Conservation (phyloP, 1,140 invertebrate species). For the Leptinotarsa texana region DNA sequence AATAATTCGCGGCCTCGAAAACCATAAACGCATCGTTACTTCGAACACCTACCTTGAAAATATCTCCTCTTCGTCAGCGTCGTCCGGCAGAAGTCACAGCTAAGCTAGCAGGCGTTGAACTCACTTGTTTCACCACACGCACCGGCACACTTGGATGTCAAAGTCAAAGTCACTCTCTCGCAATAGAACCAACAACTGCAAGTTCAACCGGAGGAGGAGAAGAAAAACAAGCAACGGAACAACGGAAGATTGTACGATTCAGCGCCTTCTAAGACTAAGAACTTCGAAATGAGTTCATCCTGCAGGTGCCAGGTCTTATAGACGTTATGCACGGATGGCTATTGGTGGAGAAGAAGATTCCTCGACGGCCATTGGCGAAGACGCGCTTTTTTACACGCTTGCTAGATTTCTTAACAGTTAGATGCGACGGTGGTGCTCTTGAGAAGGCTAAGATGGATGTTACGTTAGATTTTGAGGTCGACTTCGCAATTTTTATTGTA, state of each 20-base stretch:
- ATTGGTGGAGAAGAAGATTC: constrained; percentile 46
- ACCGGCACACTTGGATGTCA: constrained; percentile 30
- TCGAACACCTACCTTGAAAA: no score
- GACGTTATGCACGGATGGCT: constrained; percentile 41
- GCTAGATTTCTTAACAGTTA: constrained; percentile 44
- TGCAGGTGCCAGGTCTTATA: constrained; percentile 51
- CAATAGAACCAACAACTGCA: constrained; percentile 4
- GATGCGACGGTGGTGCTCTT: constrained; percentile 14
- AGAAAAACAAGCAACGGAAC: neutral
- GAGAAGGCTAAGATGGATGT: constrained; percentile 4
- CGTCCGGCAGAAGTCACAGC: neutral
- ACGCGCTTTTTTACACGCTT: constrained; percentile 39
- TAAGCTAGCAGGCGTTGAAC: constrained; percentile 35
- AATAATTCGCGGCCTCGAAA: no score
- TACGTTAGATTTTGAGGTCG: neutral
- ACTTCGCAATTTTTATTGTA: neutral
- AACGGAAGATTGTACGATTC: neutral
- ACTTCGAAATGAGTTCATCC: constrained; percentile 44
- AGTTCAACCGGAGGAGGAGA: constrained; percentile 12
- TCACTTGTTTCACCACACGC: constrained; percentile 35
- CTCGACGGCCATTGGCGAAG: constrained; percentile 39
- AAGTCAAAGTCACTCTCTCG: constrained; percentile 31
- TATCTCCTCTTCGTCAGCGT: neutral
- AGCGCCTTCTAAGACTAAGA: constrained; percentile 19
- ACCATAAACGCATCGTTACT: no score